A percentile compares a stretch with the other conserved stretches of the same genome.
These are phyloP conservation scores for Lateolabrax maculatus DNA, from an alignment of 2,797 vertebrate species.

Conservation along the genomic window DNA sequence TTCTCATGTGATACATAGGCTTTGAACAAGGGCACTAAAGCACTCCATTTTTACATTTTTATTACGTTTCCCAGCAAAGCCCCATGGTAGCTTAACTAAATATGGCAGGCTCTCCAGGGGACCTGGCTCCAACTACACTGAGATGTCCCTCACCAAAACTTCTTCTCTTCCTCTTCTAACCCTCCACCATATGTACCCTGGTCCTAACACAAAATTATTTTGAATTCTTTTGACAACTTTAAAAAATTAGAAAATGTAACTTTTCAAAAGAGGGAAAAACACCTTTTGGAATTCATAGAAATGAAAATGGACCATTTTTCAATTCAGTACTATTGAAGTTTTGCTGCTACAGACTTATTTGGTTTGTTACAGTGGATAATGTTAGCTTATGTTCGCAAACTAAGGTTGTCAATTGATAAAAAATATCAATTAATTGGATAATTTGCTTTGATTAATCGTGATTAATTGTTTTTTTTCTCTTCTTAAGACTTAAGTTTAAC, in stretches of 20 bases:
- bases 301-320: background rate
- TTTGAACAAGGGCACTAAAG: constrained; percentile 57
- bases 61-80: constrained; percentile 73
- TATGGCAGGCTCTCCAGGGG: constrained; percentile 72
- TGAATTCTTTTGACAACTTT: background rate
- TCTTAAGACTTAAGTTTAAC: too few relatives aligned
- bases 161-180: constrained; percentile 22
- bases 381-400: background rate
- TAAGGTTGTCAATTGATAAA: too few relatives aligned
- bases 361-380: background rate
- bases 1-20: constrained; percentile 63
- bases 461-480: too few relatives aligned
- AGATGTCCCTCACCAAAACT: constrained; percentile 48
- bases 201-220: constrained; percentile 17
- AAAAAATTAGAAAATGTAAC: background rate
- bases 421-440: too few relatives aligned
- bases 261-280: background rate
- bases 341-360: background rate
- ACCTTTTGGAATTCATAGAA: background rate
- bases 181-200: constrained; percentile 11
- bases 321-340: background rate
- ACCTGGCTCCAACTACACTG: constrained; percentile 44
- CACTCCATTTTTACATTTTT: constrained; percentile 65
- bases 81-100: constrained; percentile 74
- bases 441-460: too few relatives aligned